Evolutionary conservation across 1,140 invertebrate genomes (phyloP), one percentile per base, ranked within the genome.

Genomic region (Belonocnema kinseyi): DNA sequence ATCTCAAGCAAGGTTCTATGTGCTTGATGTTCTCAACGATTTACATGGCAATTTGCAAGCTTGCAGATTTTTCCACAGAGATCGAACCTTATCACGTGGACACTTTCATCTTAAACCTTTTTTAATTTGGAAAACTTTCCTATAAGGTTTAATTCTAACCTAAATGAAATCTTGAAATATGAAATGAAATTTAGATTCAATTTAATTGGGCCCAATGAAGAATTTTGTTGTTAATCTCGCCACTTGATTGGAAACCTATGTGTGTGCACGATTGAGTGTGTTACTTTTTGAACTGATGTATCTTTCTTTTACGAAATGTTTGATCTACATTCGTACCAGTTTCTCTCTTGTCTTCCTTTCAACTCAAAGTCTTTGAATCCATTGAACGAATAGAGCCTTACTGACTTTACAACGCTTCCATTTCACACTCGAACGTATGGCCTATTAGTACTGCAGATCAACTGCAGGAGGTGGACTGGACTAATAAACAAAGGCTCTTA

Each of bases 301-400:
- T 66, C 26, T 66, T 66, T 66, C 26, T 66, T 66, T 40, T 16
- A 46, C 26, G 40, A 21, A 66, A 66, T 33, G 61, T 46, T 66
- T 66, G 16, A 66, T 66, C 61, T 40, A 66, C 26, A 66, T 66
- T 66, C 61, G 61, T 66, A 66, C 61, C 58, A 66, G 40, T 66
- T 66, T 66, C 61, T 66, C 61, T 66, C 61, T 66, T 66, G 61
- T 66, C 61, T 66, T 66, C 61, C 61, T 66, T 66, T 66, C 61
- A 33, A 66, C 61, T 46, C 26, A 66, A 11, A 16, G 33, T 33
- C 40, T 66, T 16, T 14, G 40, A 66, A 56, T 66, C 16, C 61
- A 66, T 66, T 66, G 26, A 66, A 66, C 61, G 26, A 40, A 40
- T 66, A 66, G 7, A 66, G 61, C 61, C 61, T 66, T 14, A 66